These are phyloP conservation scores for Poliocrania exsul DNA, from an alignment of 2,797 vertebrate species.

Conservation along the genomic window DNA sequence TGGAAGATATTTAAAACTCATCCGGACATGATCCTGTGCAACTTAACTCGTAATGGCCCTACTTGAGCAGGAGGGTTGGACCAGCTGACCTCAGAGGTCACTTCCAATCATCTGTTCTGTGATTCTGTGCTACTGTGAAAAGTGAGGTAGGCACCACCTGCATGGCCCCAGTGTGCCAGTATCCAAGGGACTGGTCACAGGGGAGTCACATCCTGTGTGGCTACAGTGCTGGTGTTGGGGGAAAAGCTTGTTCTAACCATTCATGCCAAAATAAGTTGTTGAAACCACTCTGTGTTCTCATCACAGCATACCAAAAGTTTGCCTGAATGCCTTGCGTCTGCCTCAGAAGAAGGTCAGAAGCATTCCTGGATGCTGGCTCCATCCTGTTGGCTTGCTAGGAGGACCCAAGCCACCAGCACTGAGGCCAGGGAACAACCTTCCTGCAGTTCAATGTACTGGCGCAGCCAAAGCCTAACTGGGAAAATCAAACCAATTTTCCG, in stretches of 20 bases:
- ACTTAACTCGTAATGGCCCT: not conserved
- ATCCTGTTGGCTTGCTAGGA: fast-evolving
- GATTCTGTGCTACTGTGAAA: not conserved
- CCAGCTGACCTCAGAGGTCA: not conserved
- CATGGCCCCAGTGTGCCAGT: not conserved
- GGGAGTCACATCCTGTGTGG: fast-evolving
- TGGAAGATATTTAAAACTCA: not conserved
- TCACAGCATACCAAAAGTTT: fast-evolving
- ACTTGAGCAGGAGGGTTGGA: not conserved
- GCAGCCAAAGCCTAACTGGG: not conserved
- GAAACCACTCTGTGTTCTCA: not conserved
- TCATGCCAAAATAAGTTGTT: not conserved
- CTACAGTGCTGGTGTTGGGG: fast-evolving
- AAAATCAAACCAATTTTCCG: not conserved
- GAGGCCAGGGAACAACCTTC: not conserved
- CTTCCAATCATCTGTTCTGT: not conserved
- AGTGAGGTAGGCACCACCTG: not conserved
- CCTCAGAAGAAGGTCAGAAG: fast-evolving
- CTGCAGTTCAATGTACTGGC: fast-evolving
- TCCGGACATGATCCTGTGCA: not conserved
- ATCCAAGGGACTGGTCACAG: not conserved
- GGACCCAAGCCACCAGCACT: fast-evolving
- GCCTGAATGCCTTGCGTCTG: fast-evolving
- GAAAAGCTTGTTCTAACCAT: fast-evolving
- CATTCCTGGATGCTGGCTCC: fast-evolving